These are phyloP conservation scores for Brachionus manjavacas DNA, from an alignment of 1,140 invertebrate species.

Conservation along the genomic window DNA sequence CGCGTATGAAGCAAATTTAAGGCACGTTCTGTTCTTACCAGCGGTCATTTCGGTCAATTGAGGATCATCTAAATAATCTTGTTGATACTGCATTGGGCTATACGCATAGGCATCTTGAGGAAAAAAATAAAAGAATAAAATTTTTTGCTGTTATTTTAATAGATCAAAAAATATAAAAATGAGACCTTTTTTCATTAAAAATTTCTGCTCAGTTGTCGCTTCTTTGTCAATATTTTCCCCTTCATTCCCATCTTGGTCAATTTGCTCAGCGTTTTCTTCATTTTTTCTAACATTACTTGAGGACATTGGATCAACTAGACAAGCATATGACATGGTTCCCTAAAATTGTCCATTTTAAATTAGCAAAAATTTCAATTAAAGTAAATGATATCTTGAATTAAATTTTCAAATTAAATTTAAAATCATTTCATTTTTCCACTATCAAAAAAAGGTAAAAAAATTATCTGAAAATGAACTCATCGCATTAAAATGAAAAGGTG, in stretches of 20 bases:
- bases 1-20: conserved; percentile 92
- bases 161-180: background rate
- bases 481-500: no score
- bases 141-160: background rate
- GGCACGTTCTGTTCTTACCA: conserved; percentile 83
- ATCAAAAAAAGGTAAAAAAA: no score
- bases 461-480: no score
- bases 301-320: background rate
- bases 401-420: no score
- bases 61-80: conserved; percentile 85
- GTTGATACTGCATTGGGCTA: conserved; percentile 64
- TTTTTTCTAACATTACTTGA: background rate
- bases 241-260: background rate
- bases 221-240: background rate
- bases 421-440: no score
- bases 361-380: background rate
- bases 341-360: background rate
- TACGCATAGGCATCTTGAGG: background rate
- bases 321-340: conserved; percentile 26
- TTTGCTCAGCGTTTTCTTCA: background rate
- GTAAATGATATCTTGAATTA: no score
- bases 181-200: background rate
- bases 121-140: background rate
- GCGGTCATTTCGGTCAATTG: conserved; percentile 71
- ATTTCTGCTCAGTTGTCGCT: background rate